These are phyloP conservation scores for Galerucella nymphaeae DNA, from an alignment of 2,888 invertebrate species.

Conservation along the genomic window DNA sequence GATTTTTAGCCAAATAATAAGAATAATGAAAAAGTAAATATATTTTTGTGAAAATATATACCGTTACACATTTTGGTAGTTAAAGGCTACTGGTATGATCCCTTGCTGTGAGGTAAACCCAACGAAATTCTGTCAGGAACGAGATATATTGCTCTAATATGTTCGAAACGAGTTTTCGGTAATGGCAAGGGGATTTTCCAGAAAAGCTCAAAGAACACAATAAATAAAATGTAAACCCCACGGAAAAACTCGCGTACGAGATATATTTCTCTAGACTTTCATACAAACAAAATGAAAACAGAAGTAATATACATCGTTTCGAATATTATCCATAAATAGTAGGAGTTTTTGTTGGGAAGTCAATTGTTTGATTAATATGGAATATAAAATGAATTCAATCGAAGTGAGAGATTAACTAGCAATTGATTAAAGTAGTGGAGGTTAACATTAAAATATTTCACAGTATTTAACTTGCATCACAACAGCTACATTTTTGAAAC, in stretches of 20 bases:
- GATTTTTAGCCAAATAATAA: too few relatives aligned
- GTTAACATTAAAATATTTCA: too few relatives aligned
- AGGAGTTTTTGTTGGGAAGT: too few relatives aligned
- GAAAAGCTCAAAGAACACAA: conserved; percentile 4
- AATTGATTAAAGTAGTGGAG: too few relatives aligned
- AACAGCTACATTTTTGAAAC: too few relatives aligned
- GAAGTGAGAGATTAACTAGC: too few relatives aligned
- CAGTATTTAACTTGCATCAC: too few relatives aligned
- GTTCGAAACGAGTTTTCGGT: conserved; percentile 25
- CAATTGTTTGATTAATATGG: too few relatives aligned
- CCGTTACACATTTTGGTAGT: not conserved
- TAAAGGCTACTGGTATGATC: conserved; percentile 8
- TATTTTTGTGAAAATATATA: not conserved
- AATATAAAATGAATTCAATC: too few relatives aligned
- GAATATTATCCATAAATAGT: not conserved
- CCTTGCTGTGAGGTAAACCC: conserved; percentile 25
- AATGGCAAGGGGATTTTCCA: conserved; percentile 18
- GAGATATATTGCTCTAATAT: conserved; percentile 32
- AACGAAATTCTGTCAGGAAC: conserved; percentile 21
- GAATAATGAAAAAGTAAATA: too few relatives aligned
- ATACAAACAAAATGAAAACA: conserved; percentile 1
- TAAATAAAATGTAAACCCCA: conserved; percentile 26
- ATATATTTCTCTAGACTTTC: not conserved
- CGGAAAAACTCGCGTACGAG: conserved; percentile 5
- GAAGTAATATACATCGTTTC: not conserved